Percentiles rank a stretch among this genome's conserved stretches.
These are phyloP conservation scores for Lithobates pipiens DNA, from an alignment of 2,797 vertebrate species.

Conservation along the genomic window DNA sequence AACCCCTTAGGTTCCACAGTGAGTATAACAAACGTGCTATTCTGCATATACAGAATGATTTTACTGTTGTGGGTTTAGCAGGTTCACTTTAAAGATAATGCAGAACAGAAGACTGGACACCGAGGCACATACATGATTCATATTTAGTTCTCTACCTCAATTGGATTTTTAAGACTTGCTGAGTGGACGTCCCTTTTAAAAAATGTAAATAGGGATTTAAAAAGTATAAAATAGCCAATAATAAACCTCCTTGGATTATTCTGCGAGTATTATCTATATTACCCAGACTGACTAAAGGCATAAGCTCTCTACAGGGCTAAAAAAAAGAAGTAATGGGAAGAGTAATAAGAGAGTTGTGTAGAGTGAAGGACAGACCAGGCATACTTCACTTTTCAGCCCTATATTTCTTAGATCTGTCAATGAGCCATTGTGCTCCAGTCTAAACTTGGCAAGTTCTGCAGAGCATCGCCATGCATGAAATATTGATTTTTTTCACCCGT, in stretches of 20 bases:
- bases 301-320: slow-evolving; percentile 19
- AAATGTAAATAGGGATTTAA: background rate
- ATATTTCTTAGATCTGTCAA: slow-evolving; percentile 48
- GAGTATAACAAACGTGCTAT: too few relatives aligned
- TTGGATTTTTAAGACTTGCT: background rate
- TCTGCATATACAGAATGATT: too few relatives aligned
- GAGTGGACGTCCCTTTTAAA: background rate
- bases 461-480: slow-evolving; percentile 52
- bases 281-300: background rate
- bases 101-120: background rate
- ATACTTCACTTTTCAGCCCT: slow-evolving; percentile 25
- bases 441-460: slow-evolving; percentile 36
- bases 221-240: background rate
- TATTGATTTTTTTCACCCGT: slow-evolving; percentile 51
- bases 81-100: too few relatives aligned
- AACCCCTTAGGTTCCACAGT: too few relatives aligned
- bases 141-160: too few relatives aligned
- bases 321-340: background rate
- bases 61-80: too few relatives aligned
- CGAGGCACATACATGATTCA: background rate
- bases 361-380: slow-evolving; percentile 40
- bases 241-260: background rate
- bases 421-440: slow-evolving; percentile 38
- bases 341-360: slow-evolving; percentile 17
- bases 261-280: slow-evolving; percentile 8